phyloP scores from a whole-genome alignment of 2,888 invertebrate species.

The Plagiodera versicolora region DNA sequence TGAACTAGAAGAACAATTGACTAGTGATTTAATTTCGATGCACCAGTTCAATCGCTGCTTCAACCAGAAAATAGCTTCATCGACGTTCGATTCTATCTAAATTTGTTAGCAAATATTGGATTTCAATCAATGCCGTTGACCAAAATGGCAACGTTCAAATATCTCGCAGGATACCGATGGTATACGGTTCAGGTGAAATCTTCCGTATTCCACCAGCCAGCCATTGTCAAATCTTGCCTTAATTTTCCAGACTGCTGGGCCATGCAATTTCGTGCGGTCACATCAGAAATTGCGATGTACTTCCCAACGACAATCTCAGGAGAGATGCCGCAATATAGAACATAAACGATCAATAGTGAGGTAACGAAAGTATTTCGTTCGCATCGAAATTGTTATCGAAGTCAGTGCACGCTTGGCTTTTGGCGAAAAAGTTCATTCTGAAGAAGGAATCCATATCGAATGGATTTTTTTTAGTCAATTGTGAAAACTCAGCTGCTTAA shows the following conservation, averaged over 20 bases:
- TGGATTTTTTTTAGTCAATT: too few species aligned
- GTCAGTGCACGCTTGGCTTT: background rate
- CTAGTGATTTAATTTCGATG: background rate
- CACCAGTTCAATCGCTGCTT: background rate
- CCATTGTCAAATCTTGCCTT: conserved; percentile 35
- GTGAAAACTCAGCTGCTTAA: too few species aligned
- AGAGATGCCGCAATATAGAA: conserved; percentile 10
- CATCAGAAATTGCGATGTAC: conserved; percentile 30
- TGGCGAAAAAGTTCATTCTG: too few species aligned
- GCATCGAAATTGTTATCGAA: background rate
- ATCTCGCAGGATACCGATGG: conserved; percentile 6
- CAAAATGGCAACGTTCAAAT: conserved; percentile 7
- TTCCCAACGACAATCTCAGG: conserved; percentile 18
- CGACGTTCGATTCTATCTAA: background rate
- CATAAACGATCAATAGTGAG: background rate
- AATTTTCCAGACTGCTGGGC: conserved; percentile 38
- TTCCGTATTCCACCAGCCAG: conserved; percentile 24
- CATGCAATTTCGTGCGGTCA: conserved; percentile 32
- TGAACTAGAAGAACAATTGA: too few species aligned
- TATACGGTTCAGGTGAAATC: conserved; percentile 27
- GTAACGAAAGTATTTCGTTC: background rate
- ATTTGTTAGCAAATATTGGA: conserved; percentile 1
- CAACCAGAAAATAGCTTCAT: background rate
- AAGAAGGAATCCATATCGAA: too few species aligned
- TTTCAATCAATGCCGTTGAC: background rate